Base-by-base conservation (phyloP, 2,888 invertebrate genomes). In the Stenurella melanura region DNA sequence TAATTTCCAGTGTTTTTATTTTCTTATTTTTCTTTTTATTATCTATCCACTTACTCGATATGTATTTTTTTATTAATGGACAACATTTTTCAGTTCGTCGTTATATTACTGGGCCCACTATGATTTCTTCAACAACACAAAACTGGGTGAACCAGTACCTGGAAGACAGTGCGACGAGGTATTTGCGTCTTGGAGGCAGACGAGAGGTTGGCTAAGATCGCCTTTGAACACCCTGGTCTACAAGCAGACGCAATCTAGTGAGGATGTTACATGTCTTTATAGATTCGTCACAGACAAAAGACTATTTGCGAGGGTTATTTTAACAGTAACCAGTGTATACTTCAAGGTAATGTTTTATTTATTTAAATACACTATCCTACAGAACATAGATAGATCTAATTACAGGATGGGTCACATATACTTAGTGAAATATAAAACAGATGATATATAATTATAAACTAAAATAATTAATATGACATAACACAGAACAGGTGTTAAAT, bases 61-160 rank as follows among this genome's bases (percentile, higher is more conserved):
- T 4, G 21, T 61, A 10, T n/a, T 15, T 26, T n/a, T 10, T 38
- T 38, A 17, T 1, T 18, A 64, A 34, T 11, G 10, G n/a, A 34
- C 38, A 18, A 50, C 42, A n/a, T 54, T 67, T 84, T 85, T n/a
- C 87, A 93, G 93, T 0, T 96, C 96, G n/a, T 97, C 97, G 0
- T 91, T 97, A 15, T 97, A 97, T 89, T 97, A 97, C 88, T 97
- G 97, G 97, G 97, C 97, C 0, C 97, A 97, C 87, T 97, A 97
- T 86, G 97, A 97, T 87, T 97, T 97, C 91, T 97, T 97, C 90
- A 97, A 97, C 89, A 96, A 96, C 85, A 96, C 96, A 0, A 94
- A 95, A 70, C 94, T 95, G 81, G 97, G 97, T 0, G 96, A 95
- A 80, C 94, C 95, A 0, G 95, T 97, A 0, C 92, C 93, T 0